Conservation (phyloP, 2,797 vertebrate genomes). For the Acrossocheilus fasciatus region DNA sequence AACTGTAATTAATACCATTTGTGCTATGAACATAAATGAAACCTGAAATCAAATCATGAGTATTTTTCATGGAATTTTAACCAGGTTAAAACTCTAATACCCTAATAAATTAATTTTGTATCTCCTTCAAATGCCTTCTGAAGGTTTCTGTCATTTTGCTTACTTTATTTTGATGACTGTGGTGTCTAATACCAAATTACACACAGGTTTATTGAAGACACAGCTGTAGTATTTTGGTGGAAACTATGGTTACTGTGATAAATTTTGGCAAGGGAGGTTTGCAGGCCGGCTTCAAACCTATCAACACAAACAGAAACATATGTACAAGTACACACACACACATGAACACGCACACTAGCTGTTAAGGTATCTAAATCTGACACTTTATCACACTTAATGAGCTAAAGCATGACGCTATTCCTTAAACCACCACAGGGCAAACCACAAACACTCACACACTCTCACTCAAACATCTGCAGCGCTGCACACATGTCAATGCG, state of each 20-base stretch:
- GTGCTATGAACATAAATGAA: not conserved
- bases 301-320: slow-evolving; percentile 30
- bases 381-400: slow-evolving; percentile 53
- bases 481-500: slow-evolving; percentile 38
- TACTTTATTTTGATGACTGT: slow-evolving; percentile 15
- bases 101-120: not conserved
- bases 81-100: not conserved
- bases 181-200: not conserved
- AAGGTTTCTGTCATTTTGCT: slow-evolving; percentile 10
- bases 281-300: not conserved
- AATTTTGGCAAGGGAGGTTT: not conserved
- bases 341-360: not conserved
- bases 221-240: slow-evolving; percentile 8
- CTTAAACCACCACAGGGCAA: slow-evolving; percentile 15
- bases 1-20: not conserved
- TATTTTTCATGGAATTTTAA: not conserved
- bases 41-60: not conserved
- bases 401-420: slow-evolving; percentile 44
- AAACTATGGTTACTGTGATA: slow-evolving; percentile 17
- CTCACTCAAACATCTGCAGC: slow-evolving; percentile 47
- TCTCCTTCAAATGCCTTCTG: not conserved
- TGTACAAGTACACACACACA: not conserved
- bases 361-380: slow-evolving; percentile 46
- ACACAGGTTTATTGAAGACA: not conserved
- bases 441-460: slow-evolving; percentile 47